A percentile compares a stretch with the other conserved stretches of the same genome.
Conservation (phyloP, 2,113 vertebrate genomes). For the Clarias batrachus region DNA sequence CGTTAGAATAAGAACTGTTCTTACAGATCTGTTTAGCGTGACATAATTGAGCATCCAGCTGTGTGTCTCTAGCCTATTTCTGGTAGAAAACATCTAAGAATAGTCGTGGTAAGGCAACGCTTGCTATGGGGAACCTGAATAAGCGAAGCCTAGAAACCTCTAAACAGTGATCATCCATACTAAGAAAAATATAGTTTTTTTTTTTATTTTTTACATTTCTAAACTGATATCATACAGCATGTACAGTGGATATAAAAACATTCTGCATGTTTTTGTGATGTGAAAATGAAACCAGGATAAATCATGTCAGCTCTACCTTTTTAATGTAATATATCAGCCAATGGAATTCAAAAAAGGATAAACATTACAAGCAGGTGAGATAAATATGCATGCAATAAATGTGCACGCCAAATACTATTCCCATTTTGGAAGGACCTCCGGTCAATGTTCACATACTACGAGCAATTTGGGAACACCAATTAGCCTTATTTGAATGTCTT, state of each 20-base stretch:
- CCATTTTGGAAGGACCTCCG: too few species aligned
- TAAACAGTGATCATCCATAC: not conserved
- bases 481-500: too few species aligned
- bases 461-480: too few species aligned
- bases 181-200: not conserved
- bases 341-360: not conserved
- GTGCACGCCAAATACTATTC: too few species aligned
- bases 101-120: not conserved
- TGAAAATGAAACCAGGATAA: not conserved
- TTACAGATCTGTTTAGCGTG: slow-evolving; percentile 23
- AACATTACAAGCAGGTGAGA: not conserved
- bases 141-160: not conserved
- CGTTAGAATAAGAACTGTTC: slow-evolving; percentile 4
- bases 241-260: not conserved
- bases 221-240: not conserved
- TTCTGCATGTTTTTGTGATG: not conserved
- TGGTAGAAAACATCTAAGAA: not conserved
- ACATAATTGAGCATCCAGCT: slow-evolving; percentile 18
- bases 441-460: too few species aligned
- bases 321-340: not conserved
- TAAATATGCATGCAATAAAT: not conserved
- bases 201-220: not conserved
- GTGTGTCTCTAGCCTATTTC: not conserved
- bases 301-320: not conserved
- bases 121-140: not conserved